Base-by-base conservation (phyloP, 2,797 vertebrate species). In the Synaphobranchus kaupii region DNA sequence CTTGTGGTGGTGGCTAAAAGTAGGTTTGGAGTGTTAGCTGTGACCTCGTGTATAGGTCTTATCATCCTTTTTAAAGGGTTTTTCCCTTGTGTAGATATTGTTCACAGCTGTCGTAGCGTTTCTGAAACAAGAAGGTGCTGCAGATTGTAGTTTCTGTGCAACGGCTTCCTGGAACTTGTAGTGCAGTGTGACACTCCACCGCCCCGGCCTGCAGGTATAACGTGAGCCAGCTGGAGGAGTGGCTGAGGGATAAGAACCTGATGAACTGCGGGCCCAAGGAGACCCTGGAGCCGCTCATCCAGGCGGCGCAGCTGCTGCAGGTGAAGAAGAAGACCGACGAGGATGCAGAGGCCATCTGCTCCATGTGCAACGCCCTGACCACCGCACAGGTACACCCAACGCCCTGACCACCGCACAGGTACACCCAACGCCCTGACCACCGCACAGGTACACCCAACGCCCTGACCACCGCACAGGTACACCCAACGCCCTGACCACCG, bases 171-270 rank as follows among this genome's bases (percentile, higher is more conserved):
- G 73, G 39, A 15, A 47, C 17, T 78, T 50, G 47, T n/a, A 81
- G 78, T 50, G 8, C n/a, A 81, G 34, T 47, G 4, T 78, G 73
- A 50, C 9, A 2, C 47, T 90, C 48, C 22, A 5, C 54, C 90
- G 9, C 31, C 9, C 87, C 76, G 88, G 82, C 82, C n/a, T 81
- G 25, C 88, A 99, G 99, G 90, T 99, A 99, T 94, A 99, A 99
- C 28, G 97, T 99, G 47, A 99, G 98, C 95, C 99, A 99, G 87
- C 91, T 99, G 92, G 98, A 99, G 93, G 99, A 99, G 92, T 99
- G 98, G 99, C 94, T 99, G 3, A 91, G 95, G 56, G 98, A 99
- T 93, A 97, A 96, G 90, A 97, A 97, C 58, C 91, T 99, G 90
- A 93, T 95, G 90, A 96, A 95, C 44, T 97, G 97, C 0, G 98